Evolutionary conservation across 2,888 invertebrate genomes (phyloP).

Genomic region (Dugesia japonica): DNA sequence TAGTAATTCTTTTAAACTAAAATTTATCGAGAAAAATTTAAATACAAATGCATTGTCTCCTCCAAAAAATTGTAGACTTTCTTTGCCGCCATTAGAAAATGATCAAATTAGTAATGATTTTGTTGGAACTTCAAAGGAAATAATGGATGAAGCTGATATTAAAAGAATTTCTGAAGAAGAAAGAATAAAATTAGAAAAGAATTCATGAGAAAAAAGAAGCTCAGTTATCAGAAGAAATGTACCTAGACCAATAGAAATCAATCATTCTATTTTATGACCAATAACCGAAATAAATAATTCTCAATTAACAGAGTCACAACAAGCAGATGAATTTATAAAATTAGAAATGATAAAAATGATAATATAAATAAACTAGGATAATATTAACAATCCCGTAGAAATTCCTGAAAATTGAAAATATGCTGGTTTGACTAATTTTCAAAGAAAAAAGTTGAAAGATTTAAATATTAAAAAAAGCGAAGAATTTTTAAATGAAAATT

Average conservation of each 20-base stretch:
- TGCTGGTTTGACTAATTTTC: too few species aligned
- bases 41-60: constrained; percentile 39
- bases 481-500: not conserved
- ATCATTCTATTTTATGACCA: constrained; percentile 63
- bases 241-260: constrained; percentile 71
- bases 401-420: not conserved
- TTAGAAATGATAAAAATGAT: constrained; percentile 87
- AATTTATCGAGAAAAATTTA: constrained; percentile 62
- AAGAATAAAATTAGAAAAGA: not conserved
- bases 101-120: constrained; percentile 85
- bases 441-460: not conserved
- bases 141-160: constrained; percentile 53
- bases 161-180: constrained; percentile 51
- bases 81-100: constrained; percentile 86
- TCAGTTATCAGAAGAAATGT: constrained; percentile 68
- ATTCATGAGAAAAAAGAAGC: constrained; percentile 52
- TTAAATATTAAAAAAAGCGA: not conserved
- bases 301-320: constrained; percentile 66
- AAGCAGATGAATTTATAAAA: constrained; percentile 85
- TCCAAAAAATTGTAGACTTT: constrained; percentile 90
- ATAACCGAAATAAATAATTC: constrained; percentile 50
- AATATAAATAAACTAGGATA: constrained; percentile 60
- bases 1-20: too few species aligned
- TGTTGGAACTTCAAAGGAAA: constrained; percentile 58
- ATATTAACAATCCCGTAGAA: constrained; percentile 39